phyloP scores from a whole-genome alignment of 2,113 vertebrate species.

The Nothoprocta perdicaria region DNA sequence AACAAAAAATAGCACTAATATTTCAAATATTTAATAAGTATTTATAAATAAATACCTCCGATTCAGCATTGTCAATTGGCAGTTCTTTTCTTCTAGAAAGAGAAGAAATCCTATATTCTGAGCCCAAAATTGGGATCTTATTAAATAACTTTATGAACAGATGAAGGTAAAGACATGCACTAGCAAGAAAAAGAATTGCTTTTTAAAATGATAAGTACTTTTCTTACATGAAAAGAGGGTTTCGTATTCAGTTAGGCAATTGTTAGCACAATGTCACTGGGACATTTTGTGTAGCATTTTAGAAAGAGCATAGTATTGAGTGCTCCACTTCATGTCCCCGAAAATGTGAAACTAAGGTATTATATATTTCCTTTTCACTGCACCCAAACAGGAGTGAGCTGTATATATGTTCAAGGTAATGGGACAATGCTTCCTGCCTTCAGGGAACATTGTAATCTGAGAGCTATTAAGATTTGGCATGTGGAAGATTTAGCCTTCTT shows the following conservation, averaged over 20 bases:
- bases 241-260: not conserved
- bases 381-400: not conserved
- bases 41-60: not conserved
- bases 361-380: not conserved
- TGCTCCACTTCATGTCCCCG: not conserved
- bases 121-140: not conserved
- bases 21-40: not conserved
- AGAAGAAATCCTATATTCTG: not conserved
- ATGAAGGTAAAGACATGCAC: not conserved
- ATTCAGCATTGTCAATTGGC: not conserved
- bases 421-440: conserved; percentile 1
- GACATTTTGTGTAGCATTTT: conserved; percentile 24
- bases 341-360: not conserved
- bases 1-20: not conserved
- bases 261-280: not conserved
- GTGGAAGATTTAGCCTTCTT: conserved; percentile 18
- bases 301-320: conserved; percentile 17
- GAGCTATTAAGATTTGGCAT: not conserved
- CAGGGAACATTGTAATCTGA: not conserved
- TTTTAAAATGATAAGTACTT: not conserved
- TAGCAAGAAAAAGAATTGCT: not conserved
- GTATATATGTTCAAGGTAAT: not conserved
- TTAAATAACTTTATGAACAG: not conserved
- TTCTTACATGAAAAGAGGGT: not conserved
- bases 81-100: not conserved